A percentile compares a stretch with the other conserved stretches of the same genome.
These are phyloP conservation scores for Sminthopsis crassicaudata DNA, from an alignment of 2,113 vertebrate genomes.

Conservation along the genomic window DNA sequence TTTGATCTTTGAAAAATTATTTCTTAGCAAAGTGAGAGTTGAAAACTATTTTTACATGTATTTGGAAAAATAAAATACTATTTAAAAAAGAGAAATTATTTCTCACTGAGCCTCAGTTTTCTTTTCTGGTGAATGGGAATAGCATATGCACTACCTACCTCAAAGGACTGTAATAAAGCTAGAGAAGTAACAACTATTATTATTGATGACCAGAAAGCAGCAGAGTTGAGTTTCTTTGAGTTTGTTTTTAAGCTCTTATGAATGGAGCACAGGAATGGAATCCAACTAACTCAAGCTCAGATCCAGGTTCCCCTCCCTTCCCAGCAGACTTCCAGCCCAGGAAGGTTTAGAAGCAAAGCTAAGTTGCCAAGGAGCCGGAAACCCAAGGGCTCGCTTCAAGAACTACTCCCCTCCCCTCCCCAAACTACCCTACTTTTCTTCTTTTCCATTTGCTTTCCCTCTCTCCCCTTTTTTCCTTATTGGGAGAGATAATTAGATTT, in stretches of 20 bases:
- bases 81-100: not conserved
- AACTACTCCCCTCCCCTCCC: not conserved
- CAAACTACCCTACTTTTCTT: not conserved
- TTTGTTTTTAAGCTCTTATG: not conserved
- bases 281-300: not conserved
- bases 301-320: not conserved
- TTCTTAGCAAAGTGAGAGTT: not conserved
- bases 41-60: too few relatives aligned
- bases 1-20: not conserved
- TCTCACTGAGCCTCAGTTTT: not conserved
- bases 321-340: not conserved
- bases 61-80: too few relatives aligned
- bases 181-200: not conserved
- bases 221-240: not conserved
- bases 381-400: not conserved
- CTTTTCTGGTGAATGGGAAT: not conserved
- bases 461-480: not conserved
- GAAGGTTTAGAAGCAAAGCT: not conserved
- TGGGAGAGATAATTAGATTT: not conserved
- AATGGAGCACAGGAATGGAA: not conserved
- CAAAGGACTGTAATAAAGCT: not conserved
- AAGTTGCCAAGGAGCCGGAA: not conserved
- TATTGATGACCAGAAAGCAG: not conserved
- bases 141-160: too few relatives aligned
- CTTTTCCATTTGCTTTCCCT: not conserved